Conservation (phyloP, 2,888 invertebrate genomes). For the Pardosa pseudoannulata region DNA sequence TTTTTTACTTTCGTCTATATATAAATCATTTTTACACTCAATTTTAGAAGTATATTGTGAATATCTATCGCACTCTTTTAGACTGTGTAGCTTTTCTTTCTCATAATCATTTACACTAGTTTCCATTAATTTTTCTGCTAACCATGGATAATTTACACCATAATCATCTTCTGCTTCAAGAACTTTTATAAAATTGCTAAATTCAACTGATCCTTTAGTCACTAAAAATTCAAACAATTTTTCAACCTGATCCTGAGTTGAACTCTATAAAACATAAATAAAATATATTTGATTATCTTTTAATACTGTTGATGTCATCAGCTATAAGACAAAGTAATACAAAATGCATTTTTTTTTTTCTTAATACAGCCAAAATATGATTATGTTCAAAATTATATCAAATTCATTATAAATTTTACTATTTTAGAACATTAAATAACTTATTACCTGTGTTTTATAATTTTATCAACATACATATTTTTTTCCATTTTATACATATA, state of each 20-base stretch:
- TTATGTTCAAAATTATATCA: too few species aligned
- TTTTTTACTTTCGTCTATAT: slow-evolving; percentile 51
- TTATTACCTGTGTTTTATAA: too few species aligned
- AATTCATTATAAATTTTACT: too few species aligned
- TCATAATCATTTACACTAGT: background rate
- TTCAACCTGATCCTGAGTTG: slow-evolving; percentile 31
- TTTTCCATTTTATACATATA: too few species aligned
- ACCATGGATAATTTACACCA: slow-evolving; percentile 66
- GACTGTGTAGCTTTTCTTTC: background rate
- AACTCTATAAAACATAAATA: slow-evolving; percentile 33
- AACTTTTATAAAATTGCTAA: slow-evolving; percentile 50
- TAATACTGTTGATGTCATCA: too few species aligned
- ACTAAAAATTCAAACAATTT: slow-evolving; percentile 29
- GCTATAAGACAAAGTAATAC: too few species aligned
- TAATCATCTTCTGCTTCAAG: slow-evolving; percentile 42
- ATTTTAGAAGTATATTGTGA: slow-evolving; percentile 73
- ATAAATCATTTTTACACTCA: slow-evolving; percentile 71
- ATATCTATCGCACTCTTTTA: slow-evolving; percentile 77
- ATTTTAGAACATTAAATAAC: too few species aligned
- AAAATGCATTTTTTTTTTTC: too few species aligned
- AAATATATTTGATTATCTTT: too few species aligned
- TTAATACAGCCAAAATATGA: too few species aligned
- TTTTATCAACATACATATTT: too few species aligned
- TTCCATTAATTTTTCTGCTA: slow-evolving; percentile 41
- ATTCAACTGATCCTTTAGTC: slow-evolving; percentile 10